These are phyloP conservation scores for Actias luna DNA, from an alignment of 2,888 invertebrate genomes.

Conservation along the genomic window DNA sequence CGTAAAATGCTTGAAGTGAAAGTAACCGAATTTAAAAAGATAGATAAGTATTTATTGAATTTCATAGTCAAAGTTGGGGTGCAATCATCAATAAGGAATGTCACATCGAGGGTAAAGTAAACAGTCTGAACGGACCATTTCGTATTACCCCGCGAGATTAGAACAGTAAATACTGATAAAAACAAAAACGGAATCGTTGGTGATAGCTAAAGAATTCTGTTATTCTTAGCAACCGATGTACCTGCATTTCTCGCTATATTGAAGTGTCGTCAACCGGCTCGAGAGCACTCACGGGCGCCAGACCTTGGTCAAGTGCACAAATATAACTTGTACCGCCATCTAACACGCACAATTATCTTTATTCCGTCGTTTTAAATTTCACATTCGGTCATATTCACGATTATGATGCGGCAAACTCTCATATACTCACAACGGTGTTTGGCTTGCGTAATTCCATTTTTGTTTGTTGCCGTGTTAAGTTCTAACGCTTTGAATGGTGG, in stretches of 20 bases:
- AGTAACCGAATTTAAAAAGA: background rate
- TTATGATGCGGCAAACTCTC: slow-evolving; percentile 11
- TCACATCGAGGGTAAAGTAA: background rate
- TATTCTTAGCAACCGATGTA: slow-evolving; percentile 30
- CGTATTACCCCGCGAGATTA: slow-evolving; percentile 8
- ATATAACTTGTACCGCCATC: slow-evolving; percentile 17
- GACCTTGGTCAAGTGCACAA: slow-evolving; percentile 39
- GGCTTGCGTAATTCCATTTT: slow-evolving; percentile 12
- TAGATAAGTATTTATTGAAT: background rate
- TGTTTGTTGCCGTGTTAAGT: background rate
- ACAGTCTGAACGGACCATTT: background rate
- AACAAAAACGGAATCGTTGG: slow-evolving; percentile 13
- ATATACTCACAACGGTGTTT: slow-evolving; percentile 13
- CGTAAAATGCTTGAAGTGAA: background rate
- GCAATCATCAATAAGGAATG: background rate
- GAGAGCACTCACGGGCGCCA: slow-evolving; percentile 71
- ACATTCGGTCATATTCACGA: slow-evolving; percentile 14
- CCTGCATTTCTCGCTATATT: slow-evolving; percentile 40
- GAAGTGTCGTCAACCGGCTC: slow-evolving; percentile 38
- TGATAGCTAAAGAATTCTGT: slow-evolving; percentile 30
- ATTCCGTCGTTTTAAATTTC: slow-evolving; percentile 20
- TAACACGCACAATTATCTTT: slow-evolving; percentile 5
- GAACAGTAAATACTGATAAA: slow-evolving; percentile 14
- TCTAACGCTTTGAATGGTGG: background rate
- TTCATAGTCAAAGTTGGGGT: background rate